Conservation (phyloP, 2,888 invertebrate species). For the Sphinx pinastri region DNA sequence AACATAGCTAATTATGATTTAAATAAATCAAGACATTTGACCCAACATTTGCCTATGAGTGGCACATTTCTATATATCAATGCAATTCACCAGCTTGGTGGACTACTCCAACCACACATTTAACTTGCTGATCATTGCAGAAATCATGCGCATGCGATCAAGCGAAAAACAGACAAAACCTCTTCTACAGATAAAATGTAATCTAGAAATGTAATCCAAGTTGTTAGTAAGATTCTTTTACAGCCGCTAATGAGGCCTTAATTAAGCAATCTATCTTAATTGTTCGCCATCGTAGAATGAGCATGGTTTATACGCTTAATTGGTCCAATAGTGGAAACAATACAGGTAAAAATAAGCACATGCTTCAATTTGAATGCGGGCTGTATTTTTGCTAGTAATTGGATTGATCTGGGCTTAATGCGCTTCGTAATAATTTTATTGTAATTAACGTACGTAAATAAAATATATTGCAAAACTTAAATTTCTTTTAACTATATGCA, state of each 20-base stretch:
- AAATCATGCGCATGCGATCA: background rate
- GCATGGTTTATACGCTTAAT: conserved; percentile 19
- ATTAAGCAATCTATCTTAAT: conserved; percentile 45
- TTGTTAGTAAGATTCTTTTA: conserved; percentile 24
- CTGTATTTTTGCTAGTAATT: background rate
- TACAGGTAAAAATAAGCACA: conserved; percentile 16
- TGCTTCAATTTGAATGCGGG: background rate
- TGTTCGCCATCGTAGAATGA: conserved; percentile 16
- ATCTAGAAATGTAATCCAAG: background rate
- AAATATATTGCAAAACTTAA: too few species aligned
- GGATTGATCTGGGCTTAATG: background rate
- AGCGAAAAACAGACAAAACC: background rate
- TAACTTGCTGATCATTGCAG: too few species aligned
- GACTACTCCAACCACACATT: too few species aligned
- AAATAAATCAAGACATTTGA: too few species aligned
- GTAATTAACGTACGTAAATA: too few species aligned
- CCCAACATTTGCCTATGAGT: too few species aligned
- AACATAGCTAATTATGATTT: too few species aligned
- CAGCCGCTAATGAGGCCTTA: conserved; percentile 41
- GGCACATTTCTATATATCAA: too few species aligned
- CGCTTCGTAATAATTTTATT: background rate
- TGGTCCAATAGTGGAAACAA: conserved; percentile 23
- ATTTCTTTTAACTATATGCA: too few species aligned
- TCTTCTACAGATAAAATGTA: background rate
- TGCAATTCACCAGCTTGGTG: too few species aligned